Conservation (phyloP, 2,888 invertebrate species). For the Sthenelais limicola region DNA sequence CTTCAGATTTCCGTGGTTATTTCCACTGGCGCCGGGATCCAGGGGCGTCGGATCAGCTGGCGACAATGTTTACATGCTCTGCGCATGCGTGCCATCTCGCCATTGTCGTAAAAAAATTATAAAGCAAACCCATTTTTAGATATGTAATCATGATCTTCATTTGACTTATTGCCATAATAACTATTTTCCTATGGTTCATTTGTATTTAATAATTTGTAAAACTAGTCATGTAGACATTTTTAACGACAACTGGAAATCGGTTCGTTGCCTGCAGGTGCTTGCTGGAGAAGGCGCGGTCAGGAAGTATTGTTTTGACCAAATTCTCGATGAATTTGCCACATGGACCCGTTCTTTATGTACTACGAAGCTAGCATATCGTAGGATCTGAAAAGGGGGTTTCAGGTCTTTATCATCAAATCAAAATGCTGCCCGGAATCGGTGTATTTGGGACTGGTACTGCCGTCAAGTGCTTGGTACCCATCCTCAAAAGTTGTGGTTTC, state of each 20-base stretch:
- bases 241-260: too few relatives aligned
- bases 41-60: slow-evolving; percentile 20
- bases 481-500: slow-evolving; percentile 91
- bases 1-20: too few relatives aligned
- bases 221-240: too few relatives aligned
- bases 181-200: too few relatives aligned
- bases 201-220: too few relatives aligned
- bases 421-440: slow-evolving; percentile 93
- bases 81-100: slow-evolving; percentile 13
- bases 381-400: too few relatives aligned
- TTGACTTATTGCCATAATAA: too few relatives aligned
- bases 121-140: too few relatives aligned
- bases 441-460: slow-evolving; percentile 93
- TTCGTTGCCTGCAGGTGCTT: too few relatives aligned
- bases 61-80: slow-evolving; percentile 8
- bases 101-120: slow-evolving; percentile 7
- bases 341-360: not conserved
- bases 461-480: slow-evolving; percentile 89
- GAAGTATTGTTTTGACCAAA: slow-evolving; percentile 2
- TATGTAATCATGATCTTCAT: too few relatives aligned
- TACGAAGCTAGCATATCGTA: not conserved
- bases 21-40: too few relatives aligned
- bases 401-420: not conserved
- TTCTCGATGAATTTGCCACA: not conserved
- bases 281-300: slow-evolving; percentile 29